Percentiles rank a stretch among this genome's conserved stretches.
Conservation (phyloP, 1,140 invertebrate species). For the Lordiphosa collinella region DNA sequence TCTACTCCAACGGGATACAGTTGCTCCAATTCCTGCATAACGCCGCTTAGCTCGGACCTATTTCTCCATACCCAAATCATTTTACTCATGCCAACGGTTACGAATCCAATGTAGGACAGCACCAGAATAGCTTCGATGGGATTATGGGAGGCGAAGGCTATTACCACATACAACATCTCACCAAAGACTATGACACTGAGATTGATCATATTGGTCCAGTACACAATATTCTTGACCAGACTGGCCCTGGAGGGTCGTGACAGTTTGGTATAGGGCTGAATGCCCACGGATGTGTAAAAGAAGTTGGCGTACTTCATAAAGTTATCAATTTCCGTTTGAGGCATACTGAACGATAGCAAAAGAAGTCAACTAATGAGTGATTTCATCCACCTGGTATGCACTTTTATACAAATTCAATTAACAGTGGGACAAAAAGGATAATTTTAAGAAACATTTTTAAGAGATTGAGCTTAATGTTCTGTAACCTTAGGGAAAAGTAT, state of each 20-base stretch:
- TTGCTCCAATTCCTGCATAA: constrained; percentile 42
- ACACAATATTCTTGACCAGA: constrained; percentile 21
- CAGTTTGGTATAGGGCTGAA: constrained; percentile 36
- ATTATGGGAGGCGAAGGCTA: constrained; percentile 27
- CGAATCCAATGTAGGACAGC: constrained; percentile 67
- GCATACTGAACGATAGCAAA: constrained; percentile 4
- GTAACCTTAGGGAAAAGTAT: no score
- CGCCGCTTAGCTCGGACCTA: constrained; percentile 30
- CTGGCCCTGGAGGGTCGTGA: background rate
- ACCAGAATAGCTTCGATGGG: constrained; percentile 51
- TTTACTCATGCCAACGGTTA: constrained; percentile 52
- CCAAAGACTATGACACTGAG: constrained; percentile 13
- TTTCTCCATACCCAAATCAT: constrained; percentile 59
- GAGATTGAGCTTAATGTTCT: no score
- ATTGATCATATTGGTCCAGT: constrained; percentile 52
- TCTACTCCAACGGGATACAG: constrained; percentile 38
- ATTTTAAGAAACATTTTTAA: no score
- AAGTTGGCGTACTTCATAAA: constrained; percentile 60
- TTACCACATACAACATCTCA: constrained; percentile 42
- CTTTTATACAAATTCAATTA: no score
- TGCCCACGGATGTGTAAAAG: constrained; percentile 51
- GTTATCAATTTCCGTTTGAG: constrained; percentile 29
- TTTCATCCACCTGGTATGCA: no score
- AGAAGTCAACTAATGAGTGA: no score
- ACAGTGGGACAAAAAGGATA: no score